phyloP scores from a whole-genome alignment of 2,797 vertebrate species.

The Hafferia zeledoni region DNA sequence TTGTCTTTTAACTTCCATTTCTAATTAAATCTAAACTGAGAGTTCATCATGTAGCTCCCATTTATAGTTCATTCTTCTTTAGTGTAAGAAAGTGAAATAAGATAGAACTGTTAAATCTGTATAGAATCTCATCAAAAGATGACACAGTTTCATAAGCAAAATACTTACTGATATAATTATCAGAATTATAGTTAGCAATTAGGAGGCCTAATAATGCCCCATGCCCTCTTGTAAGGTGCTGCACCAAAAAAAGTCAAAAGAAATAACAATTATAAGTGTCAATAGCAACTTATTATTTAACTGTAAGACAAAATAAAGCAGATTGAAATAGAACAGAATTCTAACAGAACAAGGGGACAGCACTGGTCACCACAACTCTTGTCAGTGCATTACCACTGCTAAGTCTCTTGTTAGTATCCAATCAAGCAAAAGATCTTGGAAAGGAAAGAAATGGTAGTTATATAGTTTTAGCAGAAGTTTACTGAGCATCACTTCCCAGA shows the following conservation, averaged over 20 bases:
- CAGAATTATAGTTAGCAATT: background rate
- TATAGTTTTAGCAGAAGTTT: background rate
- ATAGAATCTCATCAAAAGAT: background rate
- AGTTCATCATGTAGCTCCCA: background rate
- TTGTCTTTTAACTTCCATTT: slow-evolving; percentile 52
- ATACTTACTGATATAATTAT: background rate
- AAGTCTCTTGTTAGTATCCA: background rate
- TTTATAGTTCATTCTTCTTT: background rate
- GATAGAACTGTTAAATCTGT: background rate
- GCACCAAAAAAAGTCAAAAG: background rate
- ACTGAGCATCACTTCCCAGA: background rate
- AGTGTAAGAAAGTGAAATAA: background rate
- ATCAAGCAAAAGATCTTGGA: background rate
- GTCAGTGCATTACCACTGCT: background rate
- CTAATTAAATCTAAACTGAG: slow-evolving; percentile 66
- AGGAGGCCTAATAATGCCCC: background rate
- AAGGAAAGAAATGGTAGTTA: background rate
- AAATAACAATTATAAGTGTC: background rate
- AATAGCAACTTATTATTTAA: background rate
- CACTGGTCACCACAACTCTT: background rate
- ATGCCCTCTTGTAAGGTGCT: background rate
- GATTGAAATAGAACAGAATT: background rate
- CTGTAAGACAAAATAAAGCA: background rate
- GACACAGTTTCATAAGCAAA: background rate
- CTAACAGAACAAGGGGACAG: background rate